These are phyloP conservation scores for Heliconius hortense DNA, from an alignment of 2,888 invertebrate species.

Conservation along the genomic window DNA sequence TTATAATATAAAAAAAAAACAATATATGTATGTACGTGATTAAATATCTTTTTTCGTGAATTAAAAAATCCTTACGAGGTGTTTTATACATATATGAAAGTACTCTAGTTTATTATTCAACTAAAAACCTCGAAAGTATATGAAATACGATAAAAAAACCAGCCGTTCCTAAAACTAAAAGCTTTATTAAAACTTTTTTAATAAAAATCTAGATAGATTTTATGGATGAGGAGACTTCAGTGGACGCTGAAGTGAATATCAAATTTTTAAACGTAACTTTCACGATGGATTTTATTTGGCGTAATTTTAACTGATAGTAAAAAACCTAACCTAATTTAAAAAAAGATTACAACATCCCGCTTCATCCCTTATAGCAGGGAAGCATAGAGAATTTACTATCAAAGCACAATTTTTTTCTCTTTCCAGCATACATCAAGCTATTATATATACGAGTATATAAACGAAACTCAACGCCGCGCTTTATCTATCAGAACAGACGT, in stretches of 20 bases:
- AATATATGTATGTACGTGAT: too few species aligned
- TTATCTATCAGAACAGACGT: too few species aligned
- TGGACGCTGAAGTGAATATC: constrained; percentile 1
- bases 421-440: too few species aligned
- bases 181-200: constrained; percentile 13
- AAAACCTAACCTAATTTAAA: background rate
- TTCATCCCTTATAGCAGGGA: too few species aligned
- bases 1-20: too few species aligned
- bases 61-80: background rate
- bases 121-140: background rate
- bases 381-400: too few species aligned
- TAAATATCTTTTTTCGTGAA: background rate
- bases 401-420: too few species aligned
- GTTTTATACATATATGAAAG: background rate
- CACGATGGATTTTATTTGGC: background rate
- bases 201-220: constrained; percentile 21
- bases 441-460: too few species aligned
- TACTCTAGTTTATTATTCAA: background rate
- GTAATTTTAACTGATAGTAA: background rate
- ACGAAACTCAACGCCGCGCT: too few species aligned
- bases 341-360: too few species aligned
- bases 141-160: background rate
- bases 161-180: background rate
- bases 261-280: background rate
- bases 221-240: background rate